Conservation (phyloP, 2,113 vertebrate genomes). For the Oncorhynchus nerka region DNA sequence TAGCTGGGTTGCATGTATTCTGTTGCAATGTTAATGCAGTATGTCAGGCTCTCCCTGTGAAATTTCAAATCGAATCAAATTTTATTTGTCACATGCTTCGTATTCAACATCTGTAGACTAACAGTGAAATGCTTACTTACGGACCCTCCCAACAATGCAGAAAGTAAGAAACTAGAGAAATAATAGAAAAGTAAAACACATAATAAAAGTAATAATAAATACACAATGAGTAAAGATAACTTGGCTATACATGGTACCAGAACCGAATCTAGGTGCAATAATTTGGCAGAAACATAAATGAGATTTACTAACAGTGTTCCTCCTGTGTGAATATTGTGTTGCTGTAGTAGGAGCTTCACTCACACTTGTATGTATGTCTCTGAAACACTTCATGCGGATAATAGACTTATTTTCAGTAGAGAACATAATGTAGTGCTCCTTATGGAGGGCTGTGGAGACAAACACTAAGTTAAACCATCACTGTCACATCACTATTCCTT, state of each 20-base stretch:
- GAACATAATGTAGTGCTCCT: conserved; percentile 93
- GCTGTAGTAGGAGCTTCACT: conserved; percentile 44
- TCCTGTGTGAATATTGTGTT: background rate
- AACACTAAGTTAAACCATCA: background rate
- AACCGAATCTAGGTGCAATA: too few species aligned
- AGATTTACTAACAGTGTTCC: too few species aligned
- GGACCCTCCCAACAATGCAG: too few species aligned
- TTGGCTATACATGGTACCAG: too few species aligned
- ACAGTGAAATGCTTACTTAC: too few species aligned
- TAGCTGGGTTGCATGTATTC: conserved; percentile 78
- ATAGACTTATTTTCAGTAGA: conserved; percentile 92
- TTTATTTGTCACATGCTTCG: too few species aligned
- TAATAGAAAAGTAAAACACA: too few species aligned
- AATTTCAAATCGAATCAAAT: background rate
- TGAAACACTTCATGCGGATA: conserved; percentile 96
- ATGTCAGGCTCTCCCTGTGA: conserved; percentile 86
- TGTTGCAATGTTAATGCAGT: conserved; percentile 93
- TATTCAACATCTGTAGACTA: too few species aligned
- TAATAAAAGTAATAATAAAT: too few species aligned
- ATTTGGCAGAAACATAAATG: too few species aligned
- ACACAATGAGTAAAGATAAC: too few species aligned
- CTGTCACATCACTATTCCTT: background rate
- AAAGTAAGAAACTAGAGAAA: too few species aligned
- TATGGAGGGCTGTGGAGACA: conserved; percentile 79
- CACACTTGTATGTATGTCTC: conserved; percentile 89